phyloP scores from a whole-genome alignment of 1,140 invertebrate genomes.

The Holotrichia oblita region DNA sequence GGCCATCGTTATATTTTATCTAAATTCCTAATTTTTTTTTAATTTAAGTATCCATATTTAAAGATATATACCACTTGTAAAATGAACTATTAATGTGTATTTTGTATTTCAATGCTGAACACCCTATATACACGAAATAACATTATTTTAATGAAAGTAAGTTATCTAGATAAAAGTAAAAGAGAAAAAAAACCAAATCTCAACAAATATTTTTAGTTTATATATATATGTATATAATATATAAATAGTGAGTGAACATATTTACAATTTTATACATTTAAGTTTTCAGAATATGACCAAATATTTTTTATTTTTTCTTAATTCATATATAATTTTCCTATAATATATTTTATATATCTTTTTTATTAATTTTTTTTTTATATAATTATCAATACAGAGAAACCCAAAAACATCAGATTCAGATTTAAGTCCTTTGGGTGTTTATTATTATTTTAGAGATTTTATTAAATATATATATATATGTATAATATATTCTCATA shows the following conservation, averaged over 20 bases:
- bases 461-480: neutral
- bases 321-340: conserved; percentile 12
- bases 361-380: conserved; percentile 7
- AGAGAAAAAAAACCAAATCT: too few relatives aligned
- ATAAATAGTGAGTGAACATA: conserved; percentile 32
- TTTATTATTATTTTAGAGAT: neutral
- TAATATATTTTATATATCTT: conserved; percentile 4
- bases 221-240: conserved; percentile 28
- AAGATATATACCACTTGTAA: too few relatives aligned
- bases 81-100: too few relatives aligned
- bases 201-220: neutral
- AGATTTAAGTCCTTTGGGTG: conserved; percentile 30
- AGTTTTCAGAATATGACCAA: neutral
- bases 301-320: neutral
- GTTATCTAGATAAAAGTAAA: too few relatives aligned
- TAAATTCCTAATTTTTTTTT: too few relatives aligned
- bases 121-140: too few relatives aligned
- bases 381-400: neutral
- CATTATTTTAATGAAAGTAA: too few relatives aligned
- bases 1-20: too few relatives aligned
- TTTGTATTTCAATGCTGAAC: too few relatives aligned
- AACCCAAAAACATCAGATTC: conserved; percentile 28
- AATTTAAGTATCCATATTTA: too few relatives aligned
- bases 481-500: neutral
- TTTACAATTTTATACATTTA: conserved; percentile 34